Evolutionary conservation across 2,888 invertebrate genomes (phyloP).

Genomic region (Nemotelus nigrinus): DNA sequence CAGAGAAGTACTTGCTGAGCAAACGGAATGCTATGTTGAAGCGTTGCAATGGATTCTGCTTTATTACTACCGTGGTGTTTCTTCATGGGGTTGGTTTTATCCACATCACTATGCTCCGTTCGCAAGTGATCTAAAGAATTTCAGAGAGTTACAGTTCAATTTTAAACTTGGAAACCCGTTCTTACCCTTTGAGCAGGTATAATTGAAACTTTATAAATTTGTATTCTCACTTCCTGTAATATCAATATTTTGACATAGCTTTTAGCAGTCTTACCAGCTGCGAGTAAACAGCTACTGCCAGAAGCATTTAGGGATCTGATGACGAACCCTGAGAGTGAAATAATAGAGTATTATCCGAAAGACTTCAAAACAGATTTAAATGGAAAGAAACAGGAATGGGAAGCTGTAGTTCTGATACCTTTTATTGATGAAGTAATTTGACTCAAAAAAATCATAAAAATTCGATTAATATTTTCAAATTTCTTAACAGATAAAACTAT

Average conservation of each 20-base stretch:
- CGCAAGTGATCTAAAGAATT: constrained; percentile 90
- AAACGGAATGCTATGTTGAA: constrained; percentile 88
- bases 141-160: constrained; percentile 78
- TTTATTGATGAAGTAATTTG: constrained; percentile 83
- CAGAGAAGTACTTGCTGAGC: constrained; percentile 80
- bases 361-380: constrained; percentile 95
- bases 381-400: constrained; percentile 97
- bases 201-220: neutral
- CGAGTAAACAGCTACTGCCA: constrained; percentile 83
- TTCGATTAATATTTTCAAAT: neutral
- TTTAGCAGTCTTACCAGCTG: constrained; percentile 86
- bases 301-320: constrained; percentile 81
- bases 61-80: constrained; percentile 96
- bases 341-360: constrained; percentile 90
- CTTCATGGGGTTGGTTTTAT: constrained; percentile 99
- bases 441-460: neutral
- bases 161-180: constrained; percentile 90
- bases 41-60: constrained; percentile 97
- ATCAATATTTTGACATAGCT: constrained; percentile 67
- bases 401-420: constrained; percentile 92
- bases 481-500: constrained; percentile 67
- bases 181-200: constrained; percentile 88
- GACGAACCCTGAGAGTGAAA: constrained; percentile 76
- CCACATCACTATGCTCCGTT: constrained; percentile 98
- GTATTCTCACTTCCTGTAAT: neutral